Base-by-base conservation (phyloP, 92 coral and sea anemone species). In the Siderastrea siderea region DNA sequence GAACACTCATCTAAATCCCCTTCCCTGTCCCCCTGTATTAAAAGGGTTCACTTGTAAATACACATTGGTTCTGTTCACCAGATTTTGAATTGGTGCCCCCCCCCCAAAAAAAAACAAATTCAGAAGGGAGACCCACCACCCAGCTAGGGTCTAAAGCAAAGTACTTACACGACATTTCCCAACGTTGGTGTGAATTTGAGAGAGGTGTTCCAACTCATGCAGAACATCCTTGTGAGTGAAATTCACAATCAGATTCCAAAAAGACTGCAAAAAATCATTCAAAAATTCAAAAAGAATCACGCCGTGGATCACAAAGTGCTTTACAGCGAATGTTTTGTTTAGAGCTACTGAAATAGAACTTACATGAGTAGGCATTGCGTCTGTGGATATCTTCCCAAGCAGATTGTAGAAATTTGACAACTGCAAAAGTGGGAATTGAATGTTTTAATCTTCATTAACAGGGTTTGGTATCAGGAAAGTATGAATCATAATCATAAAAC, bases 161-260 rank as follows among this genome's bases (percentile, higher is more conserved):
- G 12, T 9, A 70, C 96, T 92, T 53, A 97, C 99, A 81, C 99
- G 92, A 69, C 99, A 95, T 67, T 82, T 91, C 47, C 99, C 99
- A 71, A 97, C 96, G 67, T 85, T 88, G 11, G 99, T 92, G 83
- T 88, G 94, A 66, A 97, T 90, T 58, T 97, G 99, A 52, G 99
- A 93, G n/a, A 97, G 88, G 85, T 97, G 95, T 66, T 88, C 89
- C 84, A 97, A 88, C 80, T 97, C 98, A 77, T 92, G 89, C 54
- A 93, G 81, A 43, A 97, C 87, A 71, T 97, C 99, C 68, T 94
- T 95, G 88, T 97, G 99, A 71, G 98, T 97, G 79, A 95, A 93
- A 50, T 91, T 89, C 11, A 88, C 87, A 19, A 97, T 80, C 15
- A 97, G 72, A 10, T 71, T 46, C 99, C 99, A 97, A 72, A 97